These are phyloP conservation scores for Callimorpha dominula DNA, from an alignment of 2,888 invertebrate species.

Conservation along the genomic window DNA sequence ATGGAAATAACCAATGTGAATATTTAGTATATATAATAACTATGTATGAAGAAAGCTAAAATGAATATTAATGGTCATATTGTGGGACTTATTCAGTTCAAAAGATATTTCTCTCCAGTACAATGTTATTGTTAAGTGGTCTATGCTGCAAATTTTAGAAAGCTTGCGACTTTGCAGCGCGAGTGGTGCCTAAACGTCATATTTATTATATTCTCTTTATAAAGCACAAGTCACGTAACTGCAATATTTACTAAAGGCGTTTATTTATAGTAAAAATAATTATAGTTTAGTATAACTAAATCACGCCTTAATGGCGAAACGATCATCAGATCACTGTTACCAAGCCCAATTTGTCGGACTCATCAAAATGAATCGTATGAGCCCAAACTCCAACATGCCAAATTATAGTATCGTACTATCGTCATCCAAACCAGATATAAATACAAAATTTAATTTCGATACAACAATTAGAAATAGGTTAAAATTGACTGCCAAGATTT, in stretches of 20 bases:
- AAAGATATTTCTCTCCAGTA: conserved; percentile 17
- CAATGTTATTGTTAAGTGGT: conserved; percentile 11
- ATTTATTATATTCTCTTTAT: not conserved
- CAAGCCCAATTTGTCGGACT: too few species aligned
- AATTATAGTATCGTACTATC: too few species aligned
- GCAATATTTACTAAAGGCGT: not conserved
- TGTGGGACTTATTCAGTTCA: conserved; percentile 8
- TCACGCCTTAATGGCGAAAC: too few species aligned
- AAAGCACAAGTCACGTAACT: not conserved
- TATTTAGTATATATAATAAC: not conserved
- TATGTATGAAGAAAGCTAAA: conserved; percentile 12
- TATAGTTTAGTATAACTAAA: too few species aligned
- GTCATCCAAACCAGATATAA: too few species aligned
- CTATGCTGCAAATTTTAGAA: conserved; percentile 12
- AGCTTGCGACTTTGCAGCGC: conserved; percentile 4
- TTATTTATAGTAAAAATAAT: not conserved
- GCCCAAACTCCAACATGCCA: too few species aligned
- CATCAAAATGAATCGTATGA: too few species aligned
- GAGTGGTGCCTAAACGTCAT: not conserved
- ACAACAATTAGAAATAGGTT: too few species aligned
- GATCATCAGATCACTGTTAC: too few species aligned
- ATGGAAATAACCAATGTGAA: not conserved
- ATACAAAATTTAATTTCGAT: too few species aligned
- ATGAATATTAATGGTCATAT: conserved; percentile 14
- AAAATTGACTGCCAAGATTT: too few species aligned